phyloP scores from a whole-genome alignment of 1,140 invertebrate species.

The Bradysia coprophila region DNA sequence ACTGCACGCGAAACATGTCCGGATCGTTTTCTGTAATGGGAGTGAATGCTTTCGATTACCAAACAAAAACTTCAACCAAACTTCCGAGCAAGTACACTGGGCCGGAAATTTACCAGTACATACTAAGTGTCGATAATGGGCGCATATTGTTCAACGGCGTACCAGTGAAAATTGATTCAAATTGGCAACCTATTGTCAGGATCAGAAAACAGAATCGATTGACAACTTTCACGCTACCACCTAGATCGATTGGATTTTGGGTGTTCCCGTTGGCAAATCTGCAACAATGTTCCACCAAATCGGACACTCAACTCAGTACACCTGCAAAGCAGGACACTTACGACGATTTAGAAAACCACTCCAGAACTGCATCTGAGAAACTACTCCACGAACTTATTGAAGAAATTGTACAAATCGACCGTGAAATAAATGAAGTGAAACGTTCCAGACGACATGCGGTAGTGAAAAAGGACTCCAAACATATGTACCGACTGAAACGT shows the following conservation, averaged over 20 bases:
- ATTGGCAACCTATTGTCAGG: conserved; percentile 12
- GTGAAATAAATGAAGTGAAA: neutral
- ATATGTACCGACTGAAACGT: neutral
- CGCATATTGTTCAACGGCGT: conserved; percentile 13
- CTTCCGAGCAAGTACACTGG: conserved; percentile 10
- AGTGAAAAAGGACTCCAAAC: neutral
- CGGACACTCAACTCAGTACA: neutral
- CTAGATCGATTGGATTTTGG: conserved; percentile 19
- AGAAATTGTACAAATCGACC: neutral
- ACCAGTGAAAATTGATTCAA: conserved; percentile 11
- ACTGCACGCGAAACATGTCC: conserved; percentile 17
- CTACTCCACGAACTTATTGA: neutral
- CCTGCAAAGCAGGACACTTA: too few relatives aligned
- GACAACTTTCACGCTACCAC: conserved; percentile 14
- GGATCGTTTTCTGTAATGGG: conserved; percentile 20
- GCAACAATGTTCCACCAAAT: conserved; percentile 8
- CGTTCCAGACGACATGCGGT: neutral
- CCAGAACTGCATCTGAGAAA: neutral
- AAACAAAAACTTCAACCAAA: conserved; percentile 11
- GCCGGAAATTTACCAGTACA: conserved; percentile 18
- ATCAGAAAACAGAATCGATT: conserved; percentile 9
- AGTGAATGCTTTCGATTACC: conserved; percentile 15
- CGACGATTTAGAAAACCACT: neutral
- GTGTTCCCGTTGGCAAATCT: conserved; percentile 15
- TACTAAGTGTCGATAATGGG: conserved; percentile 10